Base-by-base conservation (phyloP, 1,140 invertebrate species). In the Glomeris maerens region DNA sequence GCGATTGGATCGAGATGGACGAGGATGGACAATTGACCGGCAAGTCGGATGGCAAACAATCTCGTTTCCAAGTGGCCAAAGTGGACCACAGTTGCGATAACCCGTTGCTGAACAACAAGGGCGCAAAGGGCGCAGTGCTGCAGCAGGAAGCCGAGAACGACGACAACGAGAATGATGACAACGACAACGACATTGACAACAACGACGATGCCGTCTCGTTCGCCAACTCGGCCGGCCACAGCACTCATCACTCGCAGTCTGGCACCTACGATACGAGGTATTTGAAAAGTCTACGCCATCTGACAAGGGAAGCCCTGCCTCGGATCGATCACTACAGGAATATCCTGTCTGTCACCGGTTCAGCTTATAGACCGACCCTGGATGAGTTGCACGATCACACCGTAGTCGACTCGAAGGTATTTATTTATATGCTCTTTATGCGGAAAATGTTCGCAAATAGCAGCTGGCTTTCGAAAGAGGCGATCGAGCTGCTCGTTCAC, bases 271-370 rank as follows among this genome's bases (percentile, higher is more conserved):
- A 83, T 57, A 84, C 80, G 20, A 78, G 78, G 62, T 83, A 85
- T 71, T 74, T 74, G 23, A 85, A 85, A 65, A 87, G 83, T 64
- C 85, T 63, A 62, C 83, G 87, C 47, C 82, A 89, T 62, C 83
- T 94, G 64, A 94, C 90, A 0, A 72, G 87, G 10, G 91, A 96
- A 70, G 89, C 89, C 1, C 63, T 94, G 39, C 90, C 90, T 5
- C 73, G 89, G 44, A 66, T 92, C 60, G 90, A 94, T 64, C 91
- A 94, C 71, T 96, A 96, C 68, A 77, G 90, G 50, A 93, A 95
- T 66, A 83, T 93, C 53, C 75, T 93, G 72, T 89, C 85, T 20
- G 60, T 75, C 1, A 81, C 93, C 39, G 87, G 88, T 60, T 84
- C 85, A 2, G 84, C 81, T 17, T 86, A 85, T 58, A 74, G 82